phyloP scores from a whole-genome alignment of 2,888 invertebrate species.

The Agonopterix heracliana region DNA sequence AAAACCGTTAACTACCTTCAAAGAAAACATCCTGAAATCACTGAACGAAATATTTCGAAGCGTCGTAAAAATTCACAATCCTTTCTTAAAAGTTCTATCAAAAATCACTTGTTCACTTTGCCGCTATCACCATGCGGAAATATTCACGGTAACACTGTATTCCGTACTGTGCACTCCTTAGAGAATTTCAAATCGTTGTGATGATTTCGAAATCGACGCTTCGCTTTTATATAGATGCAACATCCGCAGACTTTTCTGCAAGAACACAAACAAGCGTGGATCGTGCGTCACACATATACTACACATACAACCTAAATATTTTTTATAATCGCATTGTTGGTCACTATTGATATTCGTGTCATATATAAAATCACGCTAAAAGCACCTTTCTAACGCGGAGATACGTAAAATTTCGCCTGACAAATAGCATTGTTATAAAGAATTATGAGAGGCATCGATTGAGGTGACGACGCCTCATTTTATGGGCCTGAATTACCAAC shows the following conservation, averaged over 20 bases:
- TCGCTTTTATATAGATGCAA: constrained; percentile 73
- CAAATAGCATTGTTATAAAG: constrained; percentile 21
- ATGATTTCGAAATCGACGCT: constrained; percentile 71
- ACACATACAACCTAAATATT: constrained; percentile 36
- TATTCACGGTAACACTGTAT: constrained; percentile 49
- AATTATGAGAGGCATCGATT: constrained; percentile 11
- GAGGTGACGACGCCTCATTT: constrained; percentile 7
- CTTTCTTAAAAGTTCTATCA: neutral
- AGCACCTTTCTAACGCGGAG: constrained; percentile 26
- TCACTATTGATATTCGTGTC: constrained; percentile 54
- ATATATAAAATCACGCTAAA: constrained; percentile 37
- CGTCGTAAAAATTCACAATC: neutral
- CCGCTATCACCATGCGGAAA: constrained; percentile 56
- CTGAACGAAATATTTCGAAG: constrained; percentile 23
- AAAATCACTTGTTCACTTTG: constrained; percentile 5
- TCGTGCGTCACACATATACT: constrained; percentile 27
- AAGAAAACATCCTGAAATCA: constrained; percentile 54
- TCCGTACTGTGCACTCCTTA: constrained; percentile 59
- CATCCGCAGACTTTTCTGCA: constrained; percentile 57
- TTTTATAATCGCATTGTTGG: constrained; percentile 54
- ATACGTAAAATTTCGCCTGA: constrained; percentile 24
- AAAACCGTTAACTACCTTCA: constrained; percentile 42
- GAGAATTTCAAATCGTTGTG: constrained; percentile 69
- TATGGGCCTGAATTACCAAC: constrained; percentile 1
- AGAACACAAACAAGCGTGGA: constrained; percentile 36